Evolutionary conservation across 2,797 vertebrate genomes (phyloP), one percentile per base, ranked within the genome.

Genomic region (Paguma larvata): DNA sequence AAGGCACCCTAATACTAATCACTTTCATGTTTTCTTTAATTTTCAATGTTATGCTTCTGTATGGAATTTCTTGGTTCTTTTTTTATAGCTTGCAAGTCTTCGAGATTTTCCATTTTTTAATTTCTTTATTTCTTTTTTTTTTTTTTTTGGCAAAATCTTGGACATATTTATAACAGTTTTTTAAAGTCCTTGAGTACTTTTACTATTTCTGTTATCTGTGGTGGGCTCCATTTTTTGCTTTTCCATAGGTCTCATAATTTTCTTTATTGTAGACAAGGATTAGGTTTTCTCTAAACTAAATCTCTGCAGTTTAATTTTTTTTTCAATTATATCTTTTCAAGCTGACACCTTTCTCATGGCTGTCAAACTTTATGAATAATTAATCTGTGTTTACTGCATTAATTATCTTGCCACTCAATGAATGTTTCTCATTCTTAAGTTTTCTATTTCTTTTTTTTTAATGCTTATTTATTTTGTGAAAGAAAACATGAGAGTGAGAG

Each of bases 361-460:
- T 90, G 44, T 86, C 44, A 86, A 59, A 16, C 32, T 67, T 96
- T 53, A 72, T 75, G 23, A 75, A 85, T 92, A 92, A 65, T 51
- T 51, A 48, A 89, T 18, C 10, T 90, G 21, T 32, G 59, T 67
- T 90, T 83, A 44, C 19, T 87, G 51, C 18, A 91, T 85, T 91
- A 21, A 77, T 83, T 85, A 63, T 19, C 32, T 77, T 83, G 6
- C 15, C 30, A 80, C 19, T 13, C 13, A 46, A n/a, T n/a, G 41
- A 68, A 44, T 79, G 4, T 53, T 51, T 92, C 46, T 70, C 46
- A 51, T 5, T 16, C 27, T 83, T 86, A 34, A 21, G 15, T 41
- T 85, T 87, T 48, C 46, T 78, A 4, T 84, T 79, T 90, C 65
- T 56, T 59, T 59, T 53, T 53, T 59, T 59, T 59, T 51, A 51